Conservation (phyloP, 64 coral and sea anemone genomes). For the Montipora cactus region DNA sequence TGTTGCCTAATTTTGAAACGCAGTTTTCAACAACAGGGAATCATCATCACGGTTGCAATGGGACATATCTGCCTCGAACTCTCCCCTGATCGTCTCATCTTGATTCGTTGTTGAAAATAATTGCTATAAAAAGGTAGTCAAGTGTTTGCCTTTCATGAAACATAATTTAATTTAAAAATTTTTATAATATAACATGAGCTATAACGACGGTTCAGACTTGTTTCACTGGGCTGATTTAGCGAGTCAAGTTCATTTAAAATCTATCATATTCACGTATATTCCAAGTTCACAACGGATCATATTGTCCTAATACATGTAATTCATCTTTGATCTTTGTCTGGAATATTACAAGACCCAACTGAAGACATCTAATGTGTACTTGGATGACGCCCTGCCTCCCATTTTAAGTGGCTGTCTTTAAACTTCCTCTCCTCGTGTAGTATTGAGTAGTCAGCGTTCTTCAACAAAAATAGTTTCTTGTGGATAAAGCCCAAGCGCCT, state of each 20-base stretch:
- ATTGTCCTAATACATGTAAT: background rate
- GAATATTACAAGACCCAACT: background rate
- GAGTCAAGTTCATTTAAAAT: background rate
- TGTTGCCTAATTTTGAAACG: too few relatives aligned
- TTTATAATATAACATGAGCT: conserved; percentile 19
- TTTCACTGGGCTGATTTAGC: background rate
- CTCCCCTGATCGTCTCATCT: too few relatives aligned
- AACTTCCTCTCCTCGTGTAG: background rate
- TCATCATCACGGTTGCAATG: too few relatives aligned
- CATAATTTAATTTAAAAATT: conserved; percentile 63
- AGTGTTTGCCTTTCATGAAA: background rate
- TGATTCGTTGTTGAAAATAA: too few relatives aligned
- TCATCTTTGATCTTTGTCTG: background rate
- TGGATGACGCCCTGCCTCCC: background rate
- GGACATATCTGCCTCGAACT: too few relatives aligned
- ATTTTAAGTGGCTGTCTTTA: background rate
- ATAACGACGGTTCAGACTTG: background rate
- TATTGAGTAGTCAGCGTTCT: conserved; percentile 67
- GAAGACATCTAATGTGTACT: background rate
- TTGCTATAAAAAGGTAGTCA: background rate
- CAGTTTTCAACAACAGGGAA: too few relatives aligned
- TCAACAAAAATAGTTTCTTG: conserved; percentile 99
- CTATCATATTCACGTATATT: background rate
- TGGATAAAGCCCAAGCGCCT: conserved; percentile 86
- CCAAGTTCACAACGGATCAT: background rate